These are phyloP conservation scores for Chironomus riparius DNA, from an alignment of 2,888 invertebrate species.

Conservation along the genomic window DNA sequence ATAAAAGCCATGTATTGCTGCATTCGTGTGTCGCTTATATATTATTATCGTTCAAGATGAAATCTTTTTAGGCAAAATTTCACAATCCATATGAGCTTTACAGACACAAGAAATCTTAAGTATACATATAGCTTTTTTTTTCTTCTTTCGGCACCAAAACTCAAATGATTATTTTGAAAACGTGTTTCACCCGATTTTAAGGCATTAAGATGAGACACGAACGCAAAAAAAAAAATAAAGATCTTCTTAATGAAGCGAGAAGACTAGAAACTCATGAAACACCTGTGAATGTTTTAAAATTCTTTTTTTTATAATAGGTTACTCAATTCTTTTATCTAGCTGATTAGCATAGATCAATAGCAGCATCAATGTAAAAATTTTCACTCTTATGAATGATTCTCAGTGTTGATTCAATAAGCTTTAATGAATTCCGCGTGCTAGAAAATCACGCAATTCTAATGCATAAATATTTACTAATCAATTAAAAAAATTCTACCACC, in stretches of 20 bases:
- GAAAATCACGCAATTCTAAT: too few relatives aligned
- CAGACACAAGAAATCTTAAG: not conserved
- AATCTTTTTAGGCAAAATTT: not conserved
- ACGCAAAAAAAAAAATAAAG: not conserved
- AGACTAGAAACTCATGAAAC: not conserved
- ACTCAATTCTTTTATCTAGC: not conserved
- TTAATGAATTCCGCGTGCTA: too few relatives aligned
- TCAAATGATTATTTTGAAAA: not conserved
- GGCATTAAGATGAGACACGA: not conserved
- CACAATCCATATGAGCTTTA: not conserved
- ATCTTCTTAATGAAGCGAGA: not conserved
- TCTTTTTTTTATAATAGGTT: not conserved
- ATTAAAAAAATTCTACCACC: too few relatives aligned
- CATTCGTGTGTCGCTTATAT: too few relatives aligned
- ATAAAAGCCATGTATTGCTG: too few relatives aligned
- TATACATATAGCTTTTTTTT: too few relatives aligned
- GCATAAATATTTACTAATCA: too few relatives aligned
- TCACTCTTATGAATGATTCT: too few relatives aligned
- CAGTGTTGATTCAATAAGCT: too few relatives aligned
- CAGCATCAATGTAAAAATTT: too few relatives aligned
- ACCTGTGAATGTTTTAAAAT: slow-evolving; percentile 1
- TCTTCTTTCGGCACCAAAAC: not conserved
- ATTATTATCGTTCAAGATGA: too few relatives aligned
- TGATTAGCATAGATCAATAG: not conserved
- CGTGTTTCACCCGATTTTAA: slow-evolving; percentile 13